These are phyloP conservation scores for Timandra comae DNA, from an alignment of 2,888 invertebrate species.

Conservation along the genomic window DNA sequence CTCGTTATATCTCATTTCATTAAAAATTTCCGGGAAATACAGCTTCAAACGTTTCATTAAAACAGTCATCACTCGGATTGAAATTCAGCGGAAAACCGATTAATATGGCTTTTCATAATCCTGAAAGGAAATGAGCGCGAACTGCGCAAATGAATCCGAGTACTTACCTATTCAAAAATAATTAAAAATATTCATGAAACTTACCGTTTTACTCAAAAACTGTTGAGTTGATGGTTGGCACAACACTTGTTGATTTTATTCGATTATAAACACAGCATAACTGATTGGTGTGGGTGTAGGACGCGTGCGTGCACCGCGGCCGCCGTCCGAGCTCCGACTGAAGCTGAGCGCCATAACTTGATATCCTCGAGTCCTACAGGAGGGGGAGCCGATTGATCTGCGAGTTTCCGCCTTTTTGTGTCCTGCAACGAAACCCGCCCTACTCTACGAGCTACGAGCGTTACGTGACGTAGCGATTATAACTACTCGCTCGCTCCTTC, in stretches of 20 bases:
- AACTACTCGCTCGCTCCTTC: constrained; percentile 1
- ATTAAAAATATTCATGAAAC: too few species aligned
- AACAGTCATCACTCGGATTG: background rate
- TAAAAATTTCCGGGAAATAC: too few species aligned
- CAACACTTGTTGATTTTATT: constrained; percentile 38
- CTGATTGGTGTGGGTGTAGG: constrained; percentile 30
- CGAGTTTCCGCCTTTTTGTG: constrained; percentile 49
- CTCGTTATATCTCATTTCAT: too few species aligned
- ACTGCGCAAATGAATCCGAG: background rate
- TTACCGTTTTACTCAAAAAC: constrained; percentile 37
- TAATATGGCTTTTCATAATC: background rate
- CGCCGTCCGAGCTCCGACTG: constrained; percentile 50
- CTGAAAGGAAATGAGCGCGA: background rate
- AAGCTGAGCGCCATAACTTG: constrained; percentile 31
- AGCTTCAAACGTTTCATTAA: background rate
- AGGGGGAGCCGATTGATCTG: constrained; percentile 65
- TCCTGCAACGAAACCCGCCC: constrained; percentile 54
- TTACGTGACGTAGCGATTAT: constrained; percentile 7
- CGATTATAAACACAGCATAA: constrained; percentile 54
- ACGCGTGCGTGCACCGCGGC: constrained; percentile 34
- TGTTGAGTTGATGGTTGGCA: constrained; percentile 25
- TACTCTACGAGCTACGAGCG: constrained; percentile 29
- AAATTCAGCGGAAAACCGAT: background rate
- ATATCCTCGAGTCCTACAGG: constrained; percentile 37
- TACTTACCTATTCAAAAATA: too few species aligned